Evolutionary conservation across 2,888 invertebrate species (phyloP), one percentile per base, ranked within the genome.

Genomic region (Ypsolopha sequella): DNA sequence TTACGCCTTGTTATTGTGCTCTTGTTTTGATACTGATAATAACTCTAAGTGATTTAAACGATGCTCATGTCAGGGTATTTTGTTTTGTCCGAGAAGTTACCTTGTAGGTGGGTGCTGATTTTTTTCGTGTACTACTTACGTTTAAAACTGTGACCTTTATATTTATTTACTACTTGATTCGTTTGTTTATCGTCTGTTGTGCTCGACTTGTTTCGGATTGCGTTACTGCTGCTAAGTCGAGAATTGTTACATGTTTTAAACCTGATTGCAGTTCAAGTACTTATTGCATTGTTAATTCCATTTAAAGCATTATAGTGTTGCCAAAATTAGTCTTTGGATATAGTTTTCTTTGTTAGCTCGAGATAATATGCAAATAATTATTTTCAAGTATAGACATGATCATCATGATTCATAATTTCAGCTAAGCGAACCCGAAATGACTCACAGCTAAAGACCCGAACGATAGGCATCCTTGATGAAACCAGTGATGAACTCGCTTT

Each of bases 11-110:
- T 24, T 24, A 24, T 24, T 24, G 24, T 24, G 24, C 24, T 4
- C 24, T 4, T 61, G 56, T 60, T 61, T 35, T 73, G 76, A 80
- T 75, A 71, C 71, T 64, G 60, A 60, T 61, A 64, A 64, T 65
- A 64, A 64, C 60, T 62, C 63, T 62, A 58, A 57, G 65, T 56
- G 63, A 63, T 43, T 50, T 34, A 34, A 35, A 73, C 57, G 60
- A 84, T 85, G 85, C 75, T 76, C 64, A 80, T 85, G 80, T 84
- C 85, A 67, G 82, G 85, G 74, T 79, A 80, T 68, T 75, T 84
- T 66, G 78, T 85, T 67, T 71, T 85, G 65, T 76, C 84, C 55
- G 69, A 80, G 56, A 84, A 85, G 64, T 72, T 85, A 66, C 68
- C 78, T 58, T 74, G 76, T 70, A 84, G 85, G 85, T 85, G 76